Percentiles rank a stretch among this genome's conserved stretches.
Evolutionary conservation across 1,140 invertebrate genomes (phyloP).

Genomic region (Spodoptera frugiperda): DNA sequence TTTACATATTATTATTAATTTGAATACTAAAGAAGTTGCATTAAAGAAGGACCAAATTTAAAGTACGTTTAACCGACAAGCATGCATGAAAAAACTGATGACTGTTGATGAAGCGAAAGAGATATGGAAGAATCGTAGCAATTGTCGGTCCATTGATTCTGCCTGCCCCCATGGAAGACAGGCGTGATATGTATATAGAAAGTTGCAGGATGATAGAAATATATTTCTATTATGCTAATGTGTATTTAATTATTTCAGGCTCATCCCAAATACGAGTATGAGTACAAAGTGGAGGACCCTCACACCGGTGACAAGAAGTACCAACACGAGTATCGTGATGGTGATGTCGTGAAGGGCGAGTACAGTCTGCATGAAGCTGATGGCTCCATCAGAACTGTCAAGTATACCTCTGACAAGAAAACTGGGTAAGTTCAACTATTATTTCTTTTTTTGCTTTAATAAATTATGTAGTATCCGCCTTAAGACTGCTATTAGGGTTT

Average conservation of each 20-base stretch:
- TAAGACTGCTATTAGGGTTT: background rate
- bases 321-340: conserved; percentile 86
- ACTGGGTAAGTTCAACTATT: conserved; percentile 66
- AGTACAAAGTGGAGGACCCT: conserved; percentile 74
- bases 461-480: background rate
- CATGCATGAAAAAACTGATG: no score
- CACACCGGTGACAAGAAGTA: conserved; percentile 87
- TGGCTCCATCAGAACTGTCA: conserved; percentile 84
- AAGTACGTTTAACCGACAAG: no score
- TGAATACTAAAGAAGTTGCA: no score
- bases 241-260: conserved; percentile 54
- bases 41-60: no score
- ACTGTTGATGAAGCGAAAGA: no score
- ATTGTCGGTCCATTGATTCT: no score
- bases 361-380: conserved; percentile 87
- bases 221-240: no score
- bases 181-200: no score
- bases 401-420: conserved; percentile 85
- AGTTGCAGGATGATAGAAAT: no score
- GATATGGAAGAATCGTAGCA: no score
- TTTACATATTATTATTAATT: no score
- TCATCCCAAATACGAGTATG: conserved; percentile 60
- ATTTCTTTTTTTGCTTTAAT: background rate
- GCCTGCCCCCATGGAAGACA: no score
- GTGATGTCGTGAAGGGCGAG: conserved; percentile 86